Percentiles rank a stretch among this genome's conserved stretches.
These are phyloP conservation scores for Pyralis farinalis DNA, from an alignment of 2,888 invertebrate species.

Conservation along the genomic window DNA sequence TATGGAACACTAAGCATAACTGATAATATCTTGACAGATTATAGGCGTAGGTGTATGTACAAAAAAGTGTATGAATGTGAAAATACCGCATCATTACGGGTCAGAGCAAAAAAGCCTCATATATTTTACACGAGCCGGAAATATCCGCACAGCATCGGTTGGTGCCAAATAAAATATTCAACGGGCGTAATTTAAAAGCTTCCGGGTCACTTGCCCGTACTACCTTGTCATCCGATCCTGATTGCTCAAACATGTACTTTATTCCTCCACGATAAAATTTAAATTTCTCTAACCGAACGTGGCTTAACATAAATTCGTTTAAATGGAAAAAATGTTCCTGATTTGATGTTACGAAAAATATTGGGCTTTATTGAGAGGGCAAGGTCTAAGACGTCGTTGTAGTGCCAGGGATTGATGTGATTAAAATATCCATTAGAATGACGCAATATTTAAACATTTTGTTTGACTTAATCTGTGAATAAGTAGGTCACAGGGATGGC, in stretches of 20 bases:
- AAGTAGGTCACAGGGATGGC: too few relatives aligned
- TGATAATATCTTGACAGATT: too few relatives aligned
- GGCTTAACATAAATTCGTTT: not conserved
- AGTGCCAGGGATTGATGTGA: too few relatives aligned
- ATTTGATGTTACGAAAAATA: constrained; percentile 3
- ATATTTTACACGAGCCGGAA: constrained; percentile 34
- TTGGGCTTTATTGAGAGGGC: constrained; percentile 2
- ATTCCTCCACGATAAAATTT: constrained; percentile 27
- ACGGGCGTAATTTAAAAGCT: constrained; percentile 57
- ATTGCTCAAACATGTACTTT: constrained; percentile 39
- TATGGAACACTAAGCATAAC: too few relatives aligned
- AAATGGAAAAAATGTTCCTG: constrained; percentile 4
- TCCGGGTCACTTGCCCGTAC: constrained; percentile 53
- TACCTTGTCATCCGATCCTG: constrained; percentile 40
- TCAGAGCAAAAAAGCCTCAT: constrained; percentile 13
- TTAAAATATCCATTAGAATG: too few relatives aligned
- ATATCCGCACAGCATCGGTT: constrained; percentile 39
- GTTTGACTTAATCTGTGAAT: too few relatives aligned
- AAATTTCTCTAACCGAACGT: constrained; percentile 13
- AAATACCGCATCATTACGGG: not conserved
- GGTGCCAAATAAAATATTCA: constrained; percentile 61
- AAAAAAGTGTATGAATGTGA: too few relatives aligned
- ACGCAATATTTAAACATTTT: too few relatives aligned
- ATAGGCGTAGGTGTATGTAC: too few relatives aligned
- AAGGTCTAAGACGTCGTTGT: too few relatives aligned